phyloP scores from a whole-genome alignment of 2,797 vertebrate species.

The Gymnodraco acuticeps region DNA sequence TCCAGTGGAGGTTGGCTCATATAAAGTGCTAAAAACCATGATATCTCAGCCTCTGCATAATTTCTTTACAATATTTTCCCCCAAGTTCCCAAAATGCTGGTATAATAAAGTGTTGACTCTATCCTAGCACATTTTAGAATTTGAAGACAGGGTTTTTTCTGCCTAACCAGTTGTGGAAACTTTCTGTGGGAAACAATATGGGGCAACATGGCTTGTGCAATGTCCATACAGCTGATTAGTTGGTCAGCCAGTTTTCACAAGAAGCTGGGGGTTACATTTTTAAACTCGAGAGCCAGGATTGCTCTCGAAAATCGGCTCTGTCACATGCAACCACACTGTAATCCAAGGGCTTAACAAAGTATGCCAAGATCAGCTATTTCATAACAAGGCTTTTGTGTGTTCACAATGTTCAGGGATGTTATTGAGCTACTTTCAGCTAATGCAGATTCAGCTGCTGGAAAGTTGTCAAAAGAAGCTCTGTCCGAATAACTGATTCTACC shows the following conservation, averaged over 20 bases:
- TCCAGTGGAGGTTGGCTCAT: background rate
- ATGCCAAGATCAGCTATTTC: constrained; percentile 24
- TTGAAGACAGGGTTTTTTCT: background rate
- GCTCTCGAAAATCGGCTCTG: constrained; percentile 1
- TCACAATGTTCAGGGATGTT: constrained; percentile 3
- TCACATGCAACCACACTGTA: constrained; percentile 26
- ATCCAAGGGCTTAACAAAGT: constrained; percentile 34
- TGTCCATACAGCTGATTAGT: background rate
- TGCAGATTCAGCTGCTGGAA: constrained; percentile 17
- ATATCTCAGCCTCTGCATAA: no score
- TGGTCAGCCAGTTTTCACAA: background rate
- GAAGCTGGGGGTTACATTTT: background rate
- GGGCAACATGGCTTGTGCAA: no score
- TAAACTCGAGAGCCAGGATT: constrained; percentile 16
- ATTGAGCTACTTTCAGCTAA: constrained; percentile 17
- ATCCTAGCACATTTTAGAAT: background rate
- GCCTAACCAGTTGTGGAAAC: background rate
- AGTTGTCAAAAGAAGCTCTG: background rate
- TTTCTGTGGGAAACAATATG: background rate
- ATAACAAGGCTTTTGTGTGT: constrained; percentile 1
- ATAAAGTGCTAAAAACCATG: background rate
- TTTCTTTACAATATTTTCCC: no score
- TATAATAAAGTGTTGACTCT: no score
- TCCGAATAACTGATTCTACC: background rate
- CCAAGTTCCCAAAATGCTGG: no score